Evolutionary conservation across 2,113 vertebrate genomes (phyloP).

Genomic region (Paratilapia polleni): DNA sequence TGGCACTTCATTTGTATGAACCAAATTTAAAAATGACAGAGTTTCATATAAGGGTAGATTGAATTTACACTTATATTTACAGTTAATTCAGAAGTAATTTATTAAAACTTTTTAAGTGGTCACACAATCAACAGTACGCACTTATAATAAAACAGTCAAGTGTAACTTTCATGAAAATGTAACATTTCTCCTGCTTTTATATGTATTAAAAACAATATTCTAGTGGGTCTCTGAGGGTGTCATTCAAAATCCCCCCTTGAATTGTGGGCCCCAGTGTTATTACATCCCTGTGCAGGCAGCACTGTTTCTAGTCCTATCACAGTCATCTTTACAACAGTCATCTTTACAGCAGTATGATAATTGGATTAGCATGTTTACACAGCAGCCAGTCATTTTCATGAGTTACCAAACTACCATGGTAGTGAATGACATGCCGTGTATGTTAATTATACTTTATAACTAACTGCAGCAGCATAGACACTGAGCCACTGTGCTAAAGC

Average conservation of each 20-base stretch:
- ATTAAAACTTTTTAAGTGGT: conserved; percentile 51
- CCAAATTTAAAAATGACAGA: neutral
- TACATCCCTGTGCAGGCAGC: neutral
- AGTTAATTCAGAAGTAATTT: conserved; percentile 41
- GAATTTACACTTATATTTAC: neutral
- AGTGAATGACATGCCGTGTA: neutral
- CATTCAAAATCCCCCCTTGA: neutral
- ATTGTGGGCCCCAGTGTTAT: neutral
- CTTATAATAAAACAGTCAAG: conserved; percentile 35
- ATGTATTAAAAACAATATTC: neutral
- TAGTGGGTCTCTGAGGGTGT: neutral
- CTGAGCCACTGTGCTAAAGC: neutral
- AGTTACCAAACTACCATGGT: neutral
- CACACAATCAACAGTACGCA: conserved; percentile 26
- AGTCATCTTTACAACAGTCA: neutral
- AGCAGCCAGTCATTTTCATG: neutral
- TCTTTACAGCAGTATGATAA: neutral
- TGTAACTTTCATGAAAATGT: conserved; percentile 25
- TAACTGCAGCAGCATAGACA: neutral
- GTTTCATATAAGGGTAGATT: neutral
- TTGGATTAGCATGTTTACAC: neutral
- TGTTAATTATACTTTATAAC: neutral
- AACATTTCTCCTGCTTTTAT: neutral
- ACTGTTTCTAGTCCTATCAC: neutral
- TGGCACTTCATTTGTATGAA: neutral